A percentile compares a stretch with the other conserved stretches of the same genome.
These are phyloP conservation scores for Helicorthomorpha holstii DNA, from an alignment of 1,140 invertebrate species.

Conservation along the genomic window DNA sequence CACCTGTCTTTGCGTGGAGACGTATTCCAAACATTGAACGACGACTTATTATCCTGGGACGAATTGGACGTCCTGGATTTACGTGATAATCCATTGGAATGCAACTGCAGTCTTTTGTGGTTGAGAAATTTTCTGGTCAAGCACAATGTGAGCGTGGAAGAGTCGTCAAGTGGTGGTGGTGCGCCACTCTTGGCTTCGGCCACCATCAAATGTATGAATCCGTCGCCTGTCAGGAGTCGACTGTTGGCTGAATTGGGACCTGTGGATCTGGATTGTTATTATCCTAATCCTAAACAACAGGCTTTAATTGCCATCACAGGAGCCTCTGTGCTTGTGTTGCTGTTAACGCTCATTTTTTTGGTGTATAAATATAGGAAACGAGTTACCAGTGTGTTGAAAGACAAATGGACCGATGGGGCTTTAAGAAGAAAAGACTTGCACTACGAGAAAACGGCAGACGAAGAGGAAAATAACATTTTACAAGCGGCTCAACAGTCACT, in stretches of 20 bases:
- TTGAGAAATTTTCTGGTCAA: conserved; percentile 38
- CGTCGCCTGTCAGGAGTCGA: conserved; percentile 46
- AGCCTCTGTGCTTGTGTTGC: conserved; percentile 40
- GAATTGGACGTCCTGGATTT: conserved; percentile 56
- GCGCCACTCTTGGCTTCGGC: conserved; percentile 17
- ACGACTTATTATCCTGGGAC: conserved; percentile 55
- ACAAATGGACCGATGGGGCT: conserved; percentile 8
- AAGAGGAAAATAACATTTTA: conserved; percentile 7
- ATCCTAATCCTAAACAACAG: conserved; percentile 52
- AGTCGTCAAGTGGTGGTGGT: background rate
- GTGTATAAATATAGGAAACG: conserved; percentile 55
- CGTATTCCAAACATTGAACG: conserved; percentile 48
- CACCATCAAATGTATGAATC: conserved; percentile 48
- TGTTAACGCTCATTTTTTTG: conserved; percentile 47
- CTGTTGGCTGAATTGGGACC: conserved; percentile 44
- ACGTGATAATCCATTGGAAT: conserved; percentile 64
- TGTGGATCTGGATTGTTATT: conserved; percentile 60
- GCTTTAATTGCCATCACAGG: conserved; percentile 54
- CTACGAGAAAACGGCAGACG: conserved; percentile 8
- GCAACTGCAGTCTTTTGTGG: conserved; percentile 62
- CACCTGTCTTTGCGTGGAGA: conserved; percentile 58
- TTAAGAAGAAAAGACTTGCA: conserved; percentile 5
- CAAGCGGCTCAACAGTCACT: background rate
- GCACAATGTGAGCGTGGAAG: conserved; percentile 4
- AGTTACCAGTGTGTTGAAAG: conserved; percentile 24